Evolutionary conservation across 1,140 invertebrate genomes (phyloP).

Genomic region (Lamellibrachia luymesi): DNA sequence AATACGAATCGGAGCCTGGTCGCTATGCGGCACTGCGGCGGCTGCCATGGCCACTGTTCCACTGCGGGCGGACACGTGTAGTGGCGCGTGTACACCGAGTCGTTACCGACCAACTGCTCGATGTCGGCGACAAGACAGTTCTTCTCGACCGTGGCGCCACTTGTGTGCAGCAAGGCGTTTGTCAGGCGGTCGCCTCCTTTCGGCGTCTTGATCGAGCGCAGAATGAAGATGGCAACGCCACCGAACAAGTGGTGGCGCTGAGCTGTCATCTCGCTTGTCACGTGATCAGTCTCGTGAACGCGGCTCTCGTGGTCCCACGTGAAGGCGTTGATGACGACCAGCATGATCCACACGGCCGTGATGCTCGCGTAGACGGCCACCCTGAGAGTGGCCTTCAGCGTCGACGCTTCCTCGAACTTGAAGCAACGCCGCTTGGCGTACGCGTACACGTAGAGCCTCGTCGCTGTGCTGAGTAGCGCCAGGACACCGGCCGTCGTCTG

Average conservation of each 20-base stretch:
- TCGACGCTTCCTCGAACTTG: conserved; percentile 10
- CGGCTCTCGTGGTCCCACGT: background rate
- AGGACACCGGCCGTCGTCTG: conserved; percentile 2
- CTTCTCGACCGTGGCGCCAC: background rate
- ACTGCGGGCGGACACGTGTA: background rate
- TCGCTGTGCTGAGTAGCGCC: conserved; percentile 9
- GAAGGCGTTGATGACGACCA: conserved; percentile 9
- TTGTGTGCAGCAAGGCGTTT: background rate
- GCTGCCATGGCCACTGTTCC: background rate
- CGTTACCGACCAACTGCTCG: background rate
- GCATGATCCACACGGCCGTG: background rate
- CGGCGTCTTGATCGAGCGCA: background rate
- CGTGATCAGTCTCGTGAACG: background rate
- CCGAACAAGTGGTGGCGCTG: background rate
- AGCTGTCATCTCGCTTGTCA: background rate
- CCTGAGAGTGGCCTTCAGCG: background rate
- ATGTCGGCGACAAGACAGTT: background rate
- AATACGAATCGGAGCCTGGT: background rate
- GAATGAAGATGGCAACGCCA: background rate
- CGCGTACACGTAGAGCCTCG: conserved; percentile 12
- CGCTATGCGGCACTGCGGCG: background rate
- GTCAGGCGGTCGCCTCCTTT: background rate
- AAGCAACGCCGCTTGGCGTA: background rate
- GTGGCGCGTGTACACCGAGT: background rate
- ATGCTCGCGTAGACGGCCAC: conserved; percentile 9